Evolutionary conservation across 2,797 vertebrate genomes (phyloP), one percentile per base, ranked within the genome.

Genomic region (Natrix natrix): DNA sequence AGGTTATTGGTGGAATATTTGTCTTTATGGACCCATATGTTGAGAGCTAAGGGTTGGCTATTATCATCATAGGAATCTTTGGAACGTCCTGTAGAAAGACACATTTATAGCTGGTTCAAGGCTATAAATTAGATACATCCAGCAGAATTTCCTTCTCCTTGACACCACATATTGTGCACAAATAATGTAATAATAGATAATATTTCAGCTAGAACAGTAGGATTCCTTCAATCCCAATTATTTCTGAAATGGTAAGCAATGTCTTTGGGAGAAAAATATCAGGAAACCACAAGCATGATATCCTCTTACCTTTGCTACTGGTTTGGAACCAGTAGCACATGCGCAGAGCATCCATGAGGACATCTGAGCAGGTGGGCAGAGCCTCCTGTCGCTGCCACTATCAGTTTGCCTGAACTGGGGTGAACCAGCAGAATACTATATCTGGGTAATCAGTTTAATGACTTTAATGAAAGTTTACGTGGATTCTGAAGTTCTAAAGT

Each of bases 141-240:
- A 88, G 43, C 24, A 60, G 24, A 89, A 83, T 91, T 54, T 89
- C n/a, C 87, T 93, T 89, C 86, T 83, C 66, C 87, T 78, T 61
- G 86, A 91, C 37, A 91, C 88, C 88, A 48, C 43, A 63, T 28
- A 24, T 24, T 37, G 8, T 87, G 59, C 60, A 59, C 86, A 86
- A 90, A 83, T 43, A 24, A 52, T 78, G 32, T 91, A 93, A 89
- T 83, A 63, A 91, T 52, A 89, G 90, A 26, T 16, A 83, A 86
- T 56, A 28, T 88, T 93, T 59, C 66, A 93, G 90, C 57, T 88
- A 83, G 66, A 83, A 48, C 66, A 89, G 48, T 83, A 89, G 86
- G 48, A 61, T 87, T 89, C 88, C 52, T 91, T 91, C 87, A 93
- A 55, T 24, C 22, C n/a, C 90, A 63, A 60, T 91, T 91, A 91